These are phyloP conservation scores for Mercenaria mercenaria DNA, from an alignment of 1,140 invertebrate species.

Conservation along the genomic window DNA sequence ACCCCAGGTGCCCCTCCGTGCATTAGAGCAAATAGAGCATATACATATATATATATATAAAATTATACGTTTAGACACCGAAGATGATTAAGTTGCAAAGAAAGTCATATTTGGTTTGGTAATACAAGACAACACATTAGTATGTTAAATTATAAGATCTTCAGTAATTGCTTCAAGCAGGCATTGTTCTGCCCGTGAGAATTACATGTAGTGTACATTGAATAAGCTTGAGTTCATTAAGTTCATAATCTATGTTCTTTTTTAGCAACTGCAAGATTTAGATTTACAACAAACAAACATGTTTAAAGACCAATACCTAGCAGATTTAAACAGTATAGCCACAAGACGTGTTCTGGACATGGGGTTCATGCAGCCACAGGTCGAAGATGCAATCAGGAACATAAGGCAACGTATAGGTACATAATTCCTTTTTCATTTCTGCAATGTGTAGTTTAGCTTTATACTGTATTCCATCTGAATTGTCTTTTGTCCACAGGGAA, in stretches of 20 bases:
- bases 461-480: no score
- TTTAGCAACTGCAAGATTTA: background rate
- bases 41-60: no score
- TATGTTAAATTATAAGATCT: no score
- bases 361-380: background rate
- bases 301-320: background rate
- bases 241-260: background rate
- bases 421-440: background rate
- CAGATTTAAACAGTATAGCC: constrained; percentile 23
- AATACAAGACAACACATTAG: no score
- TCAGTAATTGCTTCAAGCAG: background rate
- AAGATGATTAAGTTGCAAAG: no score
- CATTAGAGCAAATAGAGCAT: no score
- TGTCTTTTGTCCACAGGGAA: no score
- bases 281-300: background rate
- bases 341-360: background rate
- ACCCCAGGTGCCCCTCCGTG: no score
- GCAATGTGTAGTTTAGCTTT: no score
- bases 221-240: background rate
- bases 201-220: background rate
- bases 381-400: background rate
- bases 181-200: background rate
- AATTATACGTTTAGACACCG: no score
- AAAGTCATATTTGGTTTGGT: no score
- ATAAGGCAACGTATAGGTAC: background rate